Evolutionary conservation across 1,140 invertebrate species (phyloP).

Genomic region (Agraylea sexmaculata): DNA sequence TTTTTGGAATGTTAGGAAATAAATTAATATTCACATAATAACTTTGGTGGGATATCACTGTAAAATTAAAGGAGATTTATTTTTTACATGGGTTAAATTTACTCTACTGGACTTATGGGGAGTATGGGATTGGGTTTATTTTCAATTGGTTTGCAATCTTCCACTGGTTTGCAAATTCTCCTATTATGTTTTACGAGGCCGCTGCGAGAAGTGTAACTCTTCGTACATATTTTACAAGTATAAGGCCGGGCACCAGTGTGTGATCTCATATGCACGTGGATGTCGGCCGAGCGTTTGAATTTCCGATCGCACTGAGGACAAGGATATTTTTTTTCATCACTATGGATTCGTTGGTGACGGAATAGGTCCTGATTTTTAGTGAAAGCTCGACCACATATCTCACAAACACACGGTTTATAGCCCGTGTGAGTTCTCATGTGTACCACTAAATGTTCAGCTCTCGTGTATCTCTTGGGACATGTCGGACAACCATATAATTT

Average conservation of each 20-base stretch:
- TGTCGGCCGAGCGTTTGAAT: slow-evolving; percentile 50
- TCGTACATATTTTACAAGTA: slow-evolving; percentile 50
- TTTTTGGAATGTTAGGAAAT: no score
- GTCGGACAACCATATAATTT: slow-evolving; percentile 22
- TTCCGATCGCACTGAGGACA: slow-evolving; percentile 40
- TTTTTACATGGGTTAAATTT: no score
- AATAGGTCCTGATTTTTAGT: slow-evolving; percentile 23
- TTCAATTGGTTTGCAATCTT: no score
- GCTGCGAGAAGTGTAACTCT: slow-evolving; percentile 32
- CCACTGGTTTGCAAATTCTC: slow-evolving; percentile 22
- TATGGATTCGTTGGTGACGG: slow-evolving; percentile 26
- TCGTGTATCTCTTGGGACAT: slow-evolving; percentile 23
- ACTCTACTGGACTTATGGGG: no score
- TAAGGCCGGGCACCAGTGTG: slow-evolving; percentile 76
- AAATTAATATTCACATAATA: no score
- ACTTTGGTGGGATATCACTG: no score
- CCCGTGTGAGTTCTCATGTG: slow-evolving; percentile 26
- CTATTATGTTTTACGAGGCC: slow-evolving; percentile 22
- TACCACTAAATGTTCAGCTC: slow-evolving; percentile 19
- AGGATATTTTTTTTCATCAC: slow-evolving; percentile 25
- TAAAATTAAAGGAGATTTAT: no score
- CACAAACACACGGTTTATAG: slow-evolving; percentile 28
- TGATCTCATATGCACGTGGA: slow-evolving; percentile 65
- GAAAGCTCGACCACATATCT: slow-evolving; percentile 26
- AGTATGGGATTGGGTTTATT: no score